Base-by-base conservation (phyloP, 53 echinoderm and acorn worm genomes). In the Luidia sarsii region DNA sequence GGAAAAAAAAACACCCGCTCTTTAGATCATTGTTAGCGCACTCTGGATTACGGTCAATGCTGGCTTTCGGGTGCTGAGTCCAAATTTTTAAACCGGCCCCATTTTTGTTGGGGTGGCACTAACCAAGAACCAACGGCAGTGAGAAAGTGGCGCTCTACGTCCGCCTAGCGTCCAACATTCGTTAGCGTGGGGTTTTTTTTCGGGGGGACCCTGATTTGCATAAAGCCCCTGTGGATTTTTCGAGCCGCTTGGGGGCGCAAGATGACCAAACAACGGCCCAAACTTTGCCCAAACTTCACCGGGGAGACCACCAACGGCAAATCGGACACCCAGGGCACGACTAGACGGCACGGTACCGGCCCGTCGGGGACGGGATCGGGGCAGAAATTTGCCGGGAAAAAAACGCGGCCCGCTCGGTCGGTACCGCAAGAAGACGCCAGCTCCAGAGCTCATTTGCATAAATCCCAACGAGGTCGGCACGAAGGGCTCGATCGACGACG, bases 121-220 rank as follows among this genome's bases (percentile, higher is more conserved):
- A 45, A 77, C 38, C 77, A 39, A 72, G 54, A 72, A 38, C 77
- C 46, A 77, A 77, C 77, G 77, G 61, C 77, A 2, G 84, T 53
- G 71, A 37, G 70, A 70, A 82, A 73, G 64, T 84, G 73, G 73
- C 77, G 77, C 77, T 77, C 77, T 84, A 64, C 72, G 70, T 70
- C 84, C 84, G 84, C 84, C 84, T 84, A 84, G 64, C 84, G 84
- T 84, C 84, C 72, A 64, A 73, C 39, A 63, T 64, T 71, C 84
- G 84, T 64, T 73, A 84, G 84, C 73, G 72, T 62, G 38, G 32
- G 50, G 63, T 73, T 84, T 38, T n/a, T 71, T n/a, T n/a, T n/a
- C n/a, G n/a, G n/a, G n/a, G n/a, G n/a, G n/a, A n/a, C n/a, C 50
- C 62, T 84, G 48, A 84, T 84, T 84, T 84, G 84, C 84, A 84